phyloP scores from a whole-genome alignment of 1,140 invertebrate species.

The Lutraria rhynchaena region DNA sequence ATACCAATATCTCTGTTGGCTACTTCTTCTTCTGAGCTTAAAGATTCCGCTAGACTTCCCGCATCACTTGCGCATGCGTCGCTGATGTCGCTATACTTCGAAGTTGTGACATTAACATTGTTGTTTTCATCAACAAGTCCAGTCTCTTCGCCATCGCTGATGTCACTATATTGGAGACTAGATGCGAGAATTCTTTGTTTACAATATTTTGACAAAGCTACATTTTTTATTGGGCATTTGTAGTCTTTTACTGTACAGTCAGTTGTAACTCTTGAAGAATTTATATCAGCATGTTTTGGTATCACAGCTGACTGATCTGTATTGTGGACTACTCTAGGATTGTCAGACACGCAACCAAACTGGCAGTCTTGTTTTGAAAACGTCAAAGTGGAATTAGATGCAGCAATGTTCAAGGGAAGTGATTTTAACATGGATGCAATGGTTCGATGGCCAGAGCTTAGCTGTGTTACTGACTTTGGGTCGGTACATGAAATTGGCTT shows the following conservation, averaged over 20 bases:
- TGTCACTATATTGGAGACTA: neutral
- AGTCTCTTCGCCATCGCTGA: neutral
- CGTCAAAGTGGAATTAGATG: neutral
- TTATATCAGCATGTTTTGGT: neutral
- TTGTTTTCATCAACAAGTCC: neutral
- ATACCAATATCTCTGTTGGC: neutral
- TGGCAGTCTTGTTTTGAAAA: neutral
- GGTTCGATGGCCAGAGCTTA: conserved; percentile 5
- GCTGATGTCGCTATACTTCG: conserved; percentile 32
- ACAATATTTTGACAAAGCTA: neutral
- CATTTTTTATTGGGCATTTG: neutral
- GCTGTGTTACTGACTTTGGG: neutral
- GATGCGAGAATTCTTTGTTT: neutral
- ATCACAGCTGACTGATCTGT: neutral
- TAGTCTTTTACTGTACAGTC: neutral
- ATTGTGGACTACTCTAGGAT: neutral
- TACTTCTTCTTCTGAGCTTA: conserved; percentile 1
- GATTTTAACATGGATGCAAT: conserved; percentile 15
- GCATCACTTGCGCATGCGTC: conserved; percentile 31
- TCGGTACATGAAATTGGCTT: neutral
- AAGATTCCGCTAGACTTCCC: neutral
- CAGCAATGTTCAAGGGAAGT: neutral
- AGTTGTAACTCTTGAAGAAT: neutral
- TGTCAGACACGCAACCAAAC: neutral
- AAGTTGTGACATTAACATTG: neutral